Evolutionary conservation across 2,797 vertebrate genomes (phyloP), one percentile per base, ranked within the genome.

Genomic region (Pseudotriccus pelzelni): DNA sequence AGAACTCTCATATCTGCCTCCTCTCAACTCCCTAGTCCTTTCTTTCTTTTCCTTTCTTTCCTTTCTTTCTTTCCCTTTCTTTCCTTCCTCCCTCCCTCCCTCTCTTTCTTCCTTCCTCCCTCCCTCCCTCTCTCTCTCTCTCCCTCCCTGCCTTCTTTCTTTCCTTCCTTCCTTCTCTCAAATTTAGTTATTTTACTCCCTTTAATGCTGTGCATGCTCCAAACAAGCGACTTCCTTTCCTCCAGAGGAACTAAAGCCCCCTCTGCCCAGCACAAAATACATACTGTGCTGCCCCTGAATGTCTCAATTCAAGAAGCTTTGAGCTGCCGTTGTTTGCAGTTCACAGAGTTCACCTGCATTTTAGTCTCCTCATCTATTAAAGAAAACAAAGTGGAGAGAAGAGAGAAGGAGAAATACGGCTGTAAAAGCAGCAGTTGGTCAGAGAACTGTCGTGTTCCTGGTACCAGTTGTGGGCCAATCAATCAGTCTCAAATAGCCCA

Each of bases 321-420:
- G 73, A 88, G 89, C 55, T 92, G 62, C 83, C 52, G 81, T 82
- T 95, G 80, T 95, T 95, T 91, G 87, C 83, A 93, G 95, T 97
- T 96, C 96, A 95, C 94, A 88, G 87, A 91, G 95, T 95, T 96
- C 94, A 96, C 95, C 95, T 96, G 83, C 91, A 36, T 94, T 96
- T 94, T 79, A 82, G 79, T 78, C 94, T 93, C 66, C 50, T 79
- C 92, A 76, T 94, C 87, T 91, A 90, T 94, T 94, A 96, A 95
- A 94, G 89, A 96, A 96, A 97, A 94, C 89, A 94, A 93, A 94
- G 70, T 18, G 24, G 49, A 69, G 47, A 84, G 30, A 22, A 73
- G 74, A 84, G 84, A 84, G 73, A 87, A 67, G 55, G 50, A 89
- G 66, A 93, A 90, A 87, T 8, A 63, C 0, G 24, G 63, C 77